These are phyloP conservation scores for Aethes cnicana DNA, from an alignment of 2,888 invertebrate genomes.

Conservation along the genomic window DNA sequence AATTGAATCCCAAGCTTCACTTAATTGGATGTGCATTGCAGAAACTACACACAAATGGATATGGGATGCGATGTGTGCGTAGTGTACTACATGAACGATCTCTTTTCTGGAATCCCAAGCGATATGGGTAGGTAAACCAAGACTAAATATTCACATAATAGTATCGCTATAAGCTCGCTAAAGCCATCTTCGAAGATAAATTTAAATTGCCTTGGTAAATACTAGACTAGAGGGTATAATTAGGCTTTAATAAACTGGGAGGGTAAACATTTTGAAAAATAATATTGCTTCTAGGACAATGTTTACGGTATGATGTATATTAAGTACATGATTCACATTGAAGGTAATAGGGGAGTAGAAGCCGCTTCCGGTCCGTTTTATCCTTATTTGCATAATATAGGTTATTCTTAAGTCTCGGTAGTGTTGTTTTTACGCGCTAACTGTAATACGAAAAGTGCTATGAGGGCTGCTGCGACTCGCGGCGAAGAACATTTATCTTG, in stretches of 20 bases:
- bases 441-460: no score
- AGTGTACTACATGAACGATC: no score
- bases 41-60: neutral
- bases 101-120: no score
- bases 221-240: conserved; percentile 8
- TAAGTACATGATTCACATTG: conserved; percentile 8
- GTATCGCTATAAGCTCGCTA: neutral
- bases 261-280: conserved; percentile 12
- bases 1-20: conserved; percentile 36
- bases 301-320: conserved; percentile 5
- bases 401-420: neutral
- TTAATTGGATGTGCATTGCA: conserved; percentile 37
- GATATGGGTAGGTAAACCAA: no score
- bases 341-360: no score
- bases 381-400: no score
- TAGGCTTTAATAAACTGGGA: conserved; percentile 15
- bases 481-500: no score
- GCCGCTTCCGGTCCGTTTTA: no score
- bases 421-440: neutral
- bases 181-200: conserved; percentile 21
- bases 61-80: no score
- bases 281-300: conserved; percentile 3
- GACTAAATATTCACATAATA: conserved; percentile 2
- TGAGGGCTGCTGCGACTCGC: no score
- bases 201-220: conserved; percentile 17